These are phyloP conservation scores for Dermochelys coriacea DNA, from an alignment of 2,797 vertebrate genomes.

Conservation along the genomic window DNA sequence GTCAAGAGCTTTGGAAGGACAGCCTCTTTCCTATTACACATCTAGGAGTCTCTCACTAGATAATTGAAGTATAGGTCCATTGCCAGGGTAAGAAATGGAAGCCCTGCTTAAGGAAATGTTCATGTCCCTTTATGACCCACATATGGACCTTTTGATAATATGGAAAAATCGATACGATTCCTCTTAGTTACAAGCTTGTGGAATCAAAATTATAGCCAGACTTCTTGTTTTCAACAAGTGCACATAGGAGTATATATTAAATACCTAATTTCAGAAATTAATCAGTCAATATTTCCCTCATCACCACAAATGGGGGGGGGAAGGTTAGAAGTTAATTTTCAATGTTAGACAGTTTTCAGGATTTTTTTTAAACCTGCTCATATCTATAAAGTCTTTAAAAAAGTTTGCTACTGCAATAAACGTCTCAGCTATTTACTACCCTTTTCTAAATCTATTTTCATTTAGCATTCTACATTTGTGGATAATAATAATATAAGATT, in stretches of 20 bases:
- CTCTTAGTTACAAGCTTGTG: not conserved
- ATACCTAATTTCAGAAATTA: conserved; percentile 65
- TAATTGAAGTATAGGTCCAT: not conserved
- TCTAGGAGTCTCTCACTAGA: not conserved
- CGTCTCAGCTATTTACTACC: not conserved
- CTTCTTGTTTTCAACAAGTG: conserved; percentile 7
- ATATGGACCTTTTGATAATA: not conserved
- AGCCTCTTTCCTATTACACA: not conserved
- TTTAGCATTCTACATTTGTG: not conserved
- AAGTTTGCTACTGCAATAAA: not conserved
- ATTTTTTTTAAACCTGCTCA: not conserved
- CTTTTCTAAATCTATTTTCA: conserved; percentile 41
- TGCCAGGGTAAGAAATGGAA: not conserved
- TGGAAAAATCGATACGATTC: not conserved
- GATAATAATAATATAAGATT: not conserved
- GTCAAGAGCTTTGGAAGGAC: not conserved
- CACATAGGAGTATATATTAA: conserved; percentile 18
- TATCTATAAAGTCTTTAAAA: not conserved
- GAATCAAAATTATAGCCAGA: not conserved
- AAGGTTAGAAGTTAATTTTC: conserved; percentile 44
- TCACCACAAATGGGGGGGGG: conserved; percentile 41
- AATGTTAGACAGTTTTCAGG: conserved; percentile 17
- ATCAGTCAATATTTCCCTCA: conserved; percentile 59
- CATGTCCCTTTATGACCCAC: not conserved
- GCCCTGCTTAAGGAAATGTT: not conserved